Evolutionary conservation across 2,797 vertebrate genomes (phyloP).

Genomic region (Sebastes aleutianus): DNA sequence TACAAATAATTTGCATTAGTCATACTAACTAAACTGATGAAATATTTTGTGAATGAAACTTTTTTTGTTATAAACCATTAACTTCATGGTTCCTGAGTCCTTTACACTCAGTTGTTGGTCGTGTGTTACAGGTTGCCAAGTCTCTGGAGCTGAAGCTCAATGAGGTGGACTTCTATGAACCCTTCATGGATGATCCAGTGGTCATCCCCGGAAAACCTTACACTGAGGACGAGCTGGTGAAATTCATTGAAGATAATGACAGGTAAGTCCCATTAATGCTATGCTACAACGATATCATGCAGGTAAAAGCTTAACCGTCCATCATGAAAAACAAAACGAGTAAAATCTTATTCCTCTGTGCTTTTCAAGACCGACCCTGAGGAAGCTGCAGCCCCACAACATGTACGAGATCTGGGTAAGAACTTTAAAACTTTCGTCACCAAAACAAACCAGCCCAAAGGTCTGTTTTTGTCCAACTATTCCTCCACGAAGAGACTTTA

Average conservation of each 20-base stretch:
- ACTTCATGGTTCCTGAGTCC: not conserved
- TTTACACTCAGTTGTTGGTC: not conserved
- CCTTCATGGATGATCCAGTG: conserved; percentile 88
- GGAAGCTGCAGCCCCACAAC: conserved; percentile 90
- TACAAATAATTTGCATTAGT: not conserved
- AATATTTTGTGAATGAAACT: not conserved
- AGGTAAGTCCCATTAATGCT: conserved; percentile 70
- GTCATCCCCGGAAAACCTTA: conserved; percentile 91
- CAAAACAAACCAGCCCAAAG: not conserved
- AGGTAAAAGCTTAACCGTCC: not conserved
- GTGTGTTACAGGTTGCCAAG: conserved; percentile 82
- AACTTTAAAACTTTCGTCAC: not conserved
- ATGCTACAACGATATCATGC: no score
- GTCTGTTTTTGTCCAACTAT: not conserved
- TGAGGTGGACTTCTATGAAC: conserved; percentile 92
- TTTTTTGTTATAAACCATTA: not conserved
- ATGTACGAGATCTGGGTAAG: conserved; percentile 91
- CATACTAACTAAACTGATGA: not conserved
- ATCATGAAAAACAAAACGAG: not conserved
- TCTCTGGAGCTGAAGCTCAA: conserved; percentile 88
- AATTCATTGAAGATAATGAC: conserved; percentile 87
- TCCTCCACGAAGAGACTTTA: not conserved
- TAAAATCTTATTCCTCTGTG: conserved; percentile 29
- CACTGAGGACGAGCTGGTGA: conserved; percentile 88
- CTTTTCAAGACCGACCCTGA: conserved; percentile 86